A percentile compares a stretch with the other conserved stretches of the same genome.
Evolutionary conservation across 1,140 invertebrate genomes (phyloP).

Genomic region (Drosophila murphyi): DNA sequence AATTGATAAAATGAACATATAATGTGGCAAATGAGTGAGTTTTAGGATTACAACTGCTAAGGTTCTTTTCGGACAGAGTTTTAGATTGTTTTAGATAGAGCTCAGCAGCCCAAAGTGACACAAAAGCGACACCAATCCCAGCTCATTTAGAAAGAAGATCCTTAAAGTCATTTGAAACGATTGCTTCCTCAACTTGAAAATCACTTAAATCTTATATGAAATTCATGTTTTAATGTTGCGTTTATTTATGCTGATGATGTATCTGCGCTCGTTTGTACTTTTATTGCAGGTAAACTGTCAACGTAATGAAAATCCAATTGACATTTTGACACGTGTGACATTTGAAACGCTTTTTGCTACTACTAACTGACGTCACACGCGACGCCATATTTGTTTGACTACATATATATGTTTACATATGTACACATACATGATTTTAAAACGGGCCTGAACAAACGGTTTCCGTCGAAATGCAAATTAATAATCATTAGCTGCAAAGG

Average conservation of each 20-base stretch:
- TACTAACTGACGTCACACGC: constrained; percentile 19
- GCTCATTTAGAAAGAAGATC: constrained; percentile 1
- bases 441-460: constrained; percentile 29
- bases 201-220: constrained; percentile 6
- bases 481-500: constrained; percentile 44
- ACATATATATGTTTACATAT: constrained; percentile 2
- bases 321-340: constrained; percentile 32
- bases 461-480: constrained; percentile 52
- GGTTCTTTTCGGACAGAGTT: no score
- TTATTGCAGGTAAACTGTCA: constrained; percentile 19
- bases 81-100: no score
- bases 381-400: constrained; percentile 15
- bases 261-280: no score
- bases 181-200: constrained; percentile 7
- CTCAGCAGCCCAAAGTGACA: no score
- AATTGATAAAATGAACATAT: no score
- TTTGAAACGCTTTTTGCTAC: constrained; percentile 1
- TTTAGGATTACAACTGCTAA: no score
- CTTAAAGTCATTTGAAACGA: constrained; percentile 1
- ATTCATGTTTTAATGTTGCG: constrained; percentile 1
- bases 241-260: not conserved
- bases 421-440: constrained; percentile 6
- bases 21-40: no score
- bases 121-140: not conserved
- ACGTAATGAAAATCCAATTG: constrained; percentile 35